Percentiles rank a stretch among this genome's conserved stretches.
Conservation (phyloP, 1,140 invertebrate species). For the Polypedilum pembai region DNA sequence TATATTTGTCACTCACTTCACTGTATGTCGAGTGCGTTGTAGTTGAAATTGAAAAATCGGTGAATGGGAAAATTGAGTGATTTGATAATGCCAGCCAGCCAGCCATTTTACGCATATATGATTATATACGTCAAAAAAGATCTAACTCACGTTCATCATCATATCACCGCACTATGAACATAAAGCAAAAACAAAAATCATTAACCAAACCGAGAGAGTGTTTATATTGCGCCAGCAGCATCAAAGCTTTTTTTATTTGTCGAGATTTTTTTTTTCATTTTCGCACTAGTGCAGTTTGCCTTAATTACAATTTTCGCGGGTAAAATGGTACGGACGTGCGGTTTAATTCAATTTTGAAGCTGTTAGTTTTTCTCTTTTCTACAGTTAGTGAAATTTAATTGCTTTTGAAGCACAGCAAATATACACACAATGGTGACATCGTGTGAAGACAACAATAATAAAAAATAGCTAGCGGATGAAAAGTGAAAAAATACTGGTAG, state of each 20-base stretch:
- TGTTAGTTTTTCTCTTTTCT: not conserved
- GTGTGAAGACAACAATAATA: not conserved
- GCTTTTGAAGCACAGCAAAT: not conserved
- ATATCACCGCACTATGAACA: too few relatives aligned
- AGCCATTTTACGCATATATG: too few relatives aligned
- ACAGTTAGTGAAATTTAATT: conserved; percentile 25
- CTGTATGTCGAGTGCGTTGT: not conserved
- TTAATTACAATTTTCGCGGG: not conserved
- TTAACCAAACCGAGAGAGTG: too few relatives aligned
- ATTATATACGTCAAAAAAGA: too few relatives aligned
- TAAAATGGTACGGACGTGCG: conserved; percentile 18
- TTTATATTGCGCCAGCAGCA: too few relatives aligned
- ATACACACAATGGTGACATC: not conserved
- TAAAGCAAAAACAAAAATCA: too few relatives aligned
- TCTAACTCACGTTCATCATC: too few relatives aligned
- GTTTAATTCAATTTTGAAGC: conserved; percentile 28
- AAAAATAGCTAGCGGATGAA: not conserved
- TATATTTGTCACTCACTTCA: not conserved
- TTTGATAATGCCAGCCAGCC: not conserved
- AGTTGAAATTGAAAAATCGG: conserved; percentile 1
- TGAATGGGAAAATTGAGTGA: conserved; percentile 5
- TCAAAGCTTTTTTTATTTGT: not conserved
- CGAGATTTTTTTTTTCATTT: conserved; percentile 21
- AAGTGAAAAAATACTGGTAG: conserved; percentile 7
- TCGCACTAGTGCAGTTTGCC: not conserved